phyloP scores from a whole-genome alignment of 2,888 invertebrate genomes.

The Tanypteryx hageni region DNA sequence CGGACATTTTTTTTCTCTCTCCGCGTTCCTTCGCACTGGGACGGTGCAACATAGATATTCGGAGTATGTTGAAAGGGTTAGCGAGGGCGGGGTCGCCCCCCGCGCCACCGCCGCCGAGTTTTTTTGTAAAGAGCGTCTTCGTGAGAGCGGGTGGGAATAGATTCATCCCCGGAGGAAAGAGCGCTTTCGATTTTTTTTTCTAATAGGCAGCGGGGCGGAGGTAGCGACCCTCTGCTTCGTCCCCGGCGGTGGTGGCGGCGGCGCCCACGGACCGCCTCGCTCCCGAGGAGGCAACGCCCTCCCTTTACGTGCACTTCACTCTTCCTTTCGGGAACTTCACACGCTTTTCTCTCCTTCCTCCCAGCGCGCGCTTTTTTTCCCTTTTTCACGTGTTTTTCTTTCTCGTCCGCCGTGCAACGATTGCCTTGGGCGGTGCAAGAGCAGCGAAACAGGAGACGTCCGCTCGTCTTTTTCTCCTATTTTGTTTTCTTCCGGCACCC shows the following conservation, averaged over 20 bases:
- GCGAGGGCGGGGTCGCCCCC: neutral
- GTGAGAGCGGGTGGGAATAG: neutral
- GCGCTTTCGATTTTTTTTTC: neutral
- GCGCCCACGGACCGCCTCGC: neutral
- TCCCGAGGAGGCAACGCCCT: neutral
- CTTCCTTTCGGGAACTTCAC: constrained; percentile 11
- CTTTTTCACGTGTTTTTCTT: neutral
- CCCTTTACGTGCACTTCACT: neutral
- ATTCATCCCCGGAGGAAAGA: neutral
- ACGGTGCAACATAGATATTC: neutral
- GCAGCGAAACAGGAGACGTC: constrained; percentile 3
- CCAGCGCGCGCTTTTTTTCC: neutral
- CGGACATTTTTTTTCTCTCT: neutral
- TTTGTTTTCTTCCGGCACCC: neutral
- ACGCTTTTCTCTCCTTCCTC: neutral
- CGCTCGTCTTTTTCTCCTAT: neutral
- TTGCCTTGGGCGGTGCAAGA: constrained; percentile 27
- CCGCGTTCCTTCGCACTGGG: neutral
- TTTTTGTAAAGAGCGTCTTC: neutral
- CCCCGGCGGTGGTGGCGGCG: too few species aligned
- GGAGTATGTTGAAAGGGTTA: constrained; percentile 4
- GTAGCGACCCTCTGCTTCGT: too few species aligned
- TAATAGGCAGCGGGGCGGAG: too few species aligned
- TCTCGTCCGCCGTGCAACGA: neutral
- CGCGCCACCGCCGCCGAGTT: neutral